Evolutionary conservation across 53 echinoderm and acorn worm species (phyloP), one percentile per base, ranked within the genome.

Genomic region (Hippasteria phrygiana): DNA sequence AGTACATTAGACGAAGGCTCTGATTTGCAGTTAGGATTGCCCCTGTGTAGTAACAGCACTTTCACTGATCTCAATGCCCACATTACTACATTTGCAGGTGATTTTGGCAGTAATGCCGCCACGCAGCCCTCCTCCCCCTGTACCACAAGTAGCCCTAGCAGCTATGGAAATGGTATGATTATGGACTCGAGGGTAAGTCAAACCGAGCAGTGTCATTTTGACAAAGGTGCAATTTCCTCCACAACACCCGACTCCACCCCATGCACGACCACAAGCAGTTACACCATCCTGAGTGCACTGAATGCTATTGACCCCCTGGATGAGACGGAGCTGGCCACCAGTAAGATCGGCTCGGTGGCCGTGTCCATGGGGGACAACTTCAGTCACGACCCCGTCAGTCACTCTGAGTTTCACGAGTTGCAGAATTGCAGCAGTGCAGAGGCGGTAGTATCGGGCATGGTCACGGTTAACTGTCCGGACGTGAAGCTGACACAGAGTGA

Each of bases 251-350:
- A 87, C 32, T 85, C 89, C 29, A 75, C 55, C 18, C 48, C 78
- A 1, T 88, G 90, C 32, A 91, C 90, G 26, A 89, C 90, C 80
- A 89, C 53, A 28, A 93, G 91, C 59, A 90, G 88, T 5, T 93
- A 90, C 65, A 93, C 93, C 26, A 90, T 93, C 45, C 51, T 93
- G 91, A 93, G 72, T 84, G 88, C 93, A 20, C 70, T 93, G 88
- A 88, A 75, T 38, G 88, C 89, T 20, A 93, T 92, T 6, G 93
- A 96, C 84, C 93, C 96, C 75, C 87, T 96, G 24, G 93, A 93
- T 18, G 96, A 96, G 75, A 96, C 96, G 17, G 93, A 92, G 18
- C 75, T 93, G 2, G 96, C 96, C 77, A 96, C 96, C 42, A 96
- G 92, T 82, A 96, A 92, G 77, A 92, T 96, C 26, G 90, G 93